Conservation (phyloP, 2,888 invertebrate genomes). For the Mythimna vitellina region DNA sequence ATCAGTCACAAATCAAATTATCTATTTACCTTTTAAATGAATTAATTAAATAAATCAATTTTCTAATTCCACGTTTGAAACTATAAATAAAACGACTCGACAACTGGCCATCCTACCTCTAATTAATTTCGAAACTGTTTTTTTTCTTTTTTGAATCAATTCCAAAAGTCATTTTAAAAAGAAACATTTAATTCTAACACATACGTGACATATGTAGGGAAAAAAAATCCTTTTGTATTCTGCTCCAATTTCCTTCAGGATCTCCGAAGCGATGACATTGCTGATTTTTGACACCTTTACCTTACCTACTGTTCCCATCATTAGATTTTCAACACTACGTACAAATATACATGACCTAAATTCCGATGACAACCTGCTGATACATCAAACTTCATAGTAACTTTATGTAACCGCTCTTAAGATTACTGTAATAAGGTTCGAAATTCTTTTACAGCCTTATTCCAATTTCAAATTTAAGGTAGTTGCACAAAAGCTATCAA, state of each 20-base stretch:
- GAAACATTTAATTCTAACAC: constrained; percentile 61
- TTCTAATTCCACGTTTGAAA: constrained; percentile 42
- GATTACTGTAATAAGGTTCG: background rate
- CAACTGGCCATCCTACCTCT: constrained; percentile 53
- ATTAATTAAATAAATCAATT: constrained; percentile 55
- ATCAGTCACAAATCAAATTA: constrained; percentile 38
- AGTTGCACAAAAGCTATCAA: constrained; percentile 64
- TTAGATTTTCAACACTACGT: constrained; percentile 23
- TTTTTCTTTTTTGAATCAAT: constrained; percentile 50
- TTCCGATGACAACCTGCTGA: background rate
- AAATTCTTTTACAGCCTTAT: constrained; percentile 25
- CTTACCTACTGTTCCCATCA: constrained; percentile 14
- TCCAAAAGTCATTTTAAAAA: constrained; percentile 62
- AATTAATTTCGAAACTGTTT: constrained; percentile 56
- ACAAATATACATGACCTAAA: rapidly evolving
- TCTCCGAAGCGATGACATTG: constrained; percentile 77
- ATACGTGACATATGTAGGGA: constrained; percentile 62
- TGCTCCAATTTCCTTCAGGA: constrained; percentile 75
- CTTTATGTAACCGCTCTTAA: background rate
- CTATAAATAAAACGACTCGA: constrained; percentile 56
- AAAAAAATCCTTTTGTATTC: constrained; percentile 68
- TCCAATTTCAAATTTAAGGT: constrained; percentile 32
- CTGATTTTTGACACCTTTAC: constrained; percentile 68
- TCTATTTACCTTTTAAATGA: constrained; percentile 44
- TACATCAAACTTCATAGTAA: background rate